Percentiles rank a stretch among this genome's conserved stretches.
These are phyloP conservation scores for Eustalomyia histrio DNA, from an alignment of 2,888 invertebrate species.

Conservation along the genomic window DNA sequence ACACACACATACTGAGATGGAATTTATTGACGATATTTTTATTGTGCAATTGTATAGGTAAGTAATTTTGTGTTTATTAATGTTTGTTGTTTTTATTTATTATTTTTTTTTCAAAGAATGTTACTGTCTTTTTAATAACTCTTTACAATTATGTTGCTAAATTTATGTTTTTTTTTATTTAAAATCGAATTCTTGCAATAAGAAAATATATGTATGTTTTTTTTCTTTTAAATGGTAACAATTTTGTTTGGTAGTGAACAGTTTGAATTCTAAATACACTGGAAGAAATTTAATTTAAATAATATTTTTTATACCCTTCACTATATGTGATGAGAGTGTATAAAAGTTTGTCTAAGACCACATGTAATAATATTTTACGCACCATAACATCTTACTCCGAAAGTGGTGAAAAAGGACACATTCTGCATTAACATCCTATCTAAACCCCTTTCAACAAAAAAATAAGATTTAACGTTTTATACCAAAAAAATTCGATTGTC, in stretches of 20 bases:
- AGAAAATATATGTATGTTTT: not conserved
- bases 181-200: not conserved
- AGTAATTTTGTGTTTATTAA: slow-evolving; percentile 65
- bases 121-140: slow-evolving; percentile 10
- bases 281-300: no score
- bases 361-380: no score
- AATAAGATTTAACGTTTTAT: no score
- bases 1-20: slow-evolving; percentile 70
- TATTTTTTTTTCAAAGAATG: not conserved
- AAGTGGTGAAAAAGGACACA: no score
- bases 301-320: no score
- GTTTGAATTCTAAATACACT: no score
- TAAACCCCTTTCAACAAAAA: no score
- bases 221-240: not conserved
- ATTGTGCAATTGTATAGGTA: slow-evolving; percentile 78
- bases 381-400: no score
- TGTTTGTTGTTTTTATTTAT: slow-evolving; percentile 28
- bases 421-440: no score
- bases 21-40: slow-evolving; percentile 73
- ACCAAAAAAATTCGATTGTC: no score
- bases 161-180: slow-evolving; percentile 45
- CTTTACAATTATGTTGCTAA: slow-evolving; percentile 37
- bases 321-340: no score
- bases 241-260: not conserved
- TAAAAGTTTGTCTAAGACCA: no score